Percentiles rank a stretch among this genome's conserved stretches.
Evolutionary conservation across 1,140 invertebrate genomes (phyloP).

Genomic region (Papilio polyxenes): DNA sequence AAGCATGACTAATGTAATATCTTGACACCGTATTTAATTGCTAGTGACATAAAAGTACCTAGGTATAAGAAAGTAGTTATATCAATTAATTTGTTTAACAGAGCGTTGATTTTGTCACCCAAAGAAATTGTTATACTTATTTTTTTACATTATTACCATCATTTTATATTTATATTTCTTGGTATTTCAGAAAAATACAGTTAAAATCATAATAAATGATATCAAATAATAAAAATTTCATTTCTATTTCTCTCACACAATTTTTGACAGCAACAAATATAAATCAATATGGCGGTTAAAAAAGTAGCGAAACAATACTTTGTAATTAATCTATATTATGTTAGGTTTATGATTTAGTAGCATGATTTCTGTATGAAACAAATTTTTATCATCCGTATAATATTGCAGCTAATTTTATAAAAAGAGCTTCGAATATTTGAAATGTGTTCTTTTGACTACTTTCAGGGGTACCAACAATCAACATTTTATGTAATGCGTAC

Average conservation of each 20-base stretch:
- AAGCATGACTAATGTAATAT: not conserved
- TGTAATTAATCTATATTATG: no score
- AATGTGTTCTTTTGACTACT: not conserved
- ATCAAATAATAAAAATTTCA: no score
- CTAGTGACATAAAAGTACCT: not conserved
- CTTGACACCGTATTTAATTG: not conserved
- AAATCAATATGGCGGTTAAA: not conserved
- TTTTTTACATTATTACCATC: no score
- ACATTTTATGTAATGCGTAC: no score
- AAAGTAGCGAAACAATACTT: not conserved
- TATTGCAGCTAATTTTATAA: not conserved
- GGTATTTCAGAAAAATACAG: no score
- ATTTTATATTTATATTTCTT: no score
- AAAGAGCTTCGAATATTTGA: not conserved
- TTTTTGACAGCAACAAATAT: not conserved
- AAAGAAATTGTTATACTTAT: no score
- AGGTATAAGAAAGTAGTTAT: not conserved
- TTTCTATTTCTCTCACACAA: not conserved
- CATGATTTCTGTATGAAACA: not conserved
- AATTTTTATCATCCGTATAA: not conserved
- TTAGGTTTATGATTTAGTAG: no score
- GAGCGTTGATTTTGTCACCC: no score
- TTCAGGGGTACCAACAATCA: no score
- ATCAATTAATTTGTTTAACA: no score
- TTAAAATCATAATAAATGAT: no score